These are phyloP conservation scores for Apotomis betuletana DNA, from an alignment of 2,888 invertebrate species.

Conservation along the genomic window DNA sequence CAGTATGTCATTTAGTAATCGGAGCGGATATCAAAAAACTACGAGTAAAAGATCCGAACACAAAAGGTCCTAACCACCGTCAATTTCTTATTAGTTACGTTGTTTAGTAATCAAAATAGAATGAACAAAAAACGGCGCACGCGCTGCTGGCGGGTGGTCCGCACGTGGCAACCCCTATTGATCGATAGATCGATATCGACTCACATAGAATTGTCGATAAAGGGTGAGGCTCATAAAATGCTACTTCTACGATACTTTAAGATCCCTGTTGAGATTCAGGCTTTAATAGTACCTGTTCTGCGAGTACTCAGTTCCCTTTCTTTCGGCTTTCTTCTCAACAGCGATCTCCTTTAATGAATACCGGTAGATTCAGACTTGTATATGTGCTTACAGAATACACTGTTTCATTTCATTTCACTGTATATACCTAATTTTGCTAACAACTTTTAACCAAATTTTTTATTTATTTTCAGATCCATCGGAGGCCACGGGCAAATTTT, in stretches of 20 bases:
- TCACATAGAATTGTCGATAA: constrained; percentile 59
- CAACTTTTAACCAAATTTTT: constrained; percentile 23
- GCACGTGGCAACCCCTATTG: constrained; percentile 79
- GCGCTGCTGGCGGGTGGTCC: constrained; percentile 74
- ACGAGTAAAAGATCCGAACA: neutral
- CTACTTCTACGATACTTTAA: no score
- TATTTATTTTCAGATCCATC: constrained; percentile 69
- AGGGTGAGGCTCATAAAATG: constrained; percentile 42
- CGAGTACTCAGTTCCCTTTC: no score
- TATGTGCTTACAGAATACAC: no score
- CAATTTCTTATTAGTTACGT: neutral
- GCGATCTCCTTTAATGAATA: no score
- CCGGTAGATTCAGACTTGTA: no score
- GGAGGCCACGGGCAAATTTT: constrained; percentile 76
- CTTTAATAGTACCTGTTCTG: no score
- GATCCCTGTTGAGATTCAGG: no score
- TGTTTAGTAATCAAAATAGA: constrained; percentile 16
- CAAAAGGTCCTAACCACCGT: neutral
- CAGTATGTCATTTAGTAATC: no score
- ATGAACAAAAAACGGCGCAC: constrained; percentile 63
- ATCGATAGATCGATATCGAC: constrained; percentile 64
- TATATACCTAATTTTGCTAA: no score
- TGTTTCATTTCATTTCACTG: no score
- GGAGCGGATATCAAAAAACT: neutral
- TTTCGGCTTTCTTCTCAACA: no score